A percentile compares a stretch with the other conserved stretches of the same genome.
phyloP scores from a whole-genome alignment of 1,140 invertebrate genomes.

The Lethrus apterus region DNA sequence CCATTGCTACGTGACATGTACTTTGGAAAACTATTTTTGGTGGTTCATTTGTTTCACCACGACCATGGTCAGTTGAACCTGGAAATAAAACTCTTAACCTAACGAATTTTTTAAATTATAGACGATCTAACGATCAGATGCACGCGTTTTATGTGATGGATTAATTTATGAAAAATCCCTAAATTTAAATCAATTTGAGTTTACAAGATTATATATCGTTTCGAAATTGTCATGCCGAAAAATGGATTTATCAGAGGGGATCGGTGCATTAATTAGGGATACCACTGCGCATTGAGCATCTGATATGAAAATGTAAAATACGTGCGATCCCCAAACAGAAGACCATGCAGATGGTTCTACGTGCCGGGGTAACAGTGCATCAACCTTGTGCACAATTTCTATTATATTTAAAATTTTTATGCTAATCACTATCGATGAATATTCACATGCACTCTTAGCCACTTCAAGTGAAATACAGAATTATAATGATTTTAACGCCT shows the following conservation, averaged over 20 bases:
- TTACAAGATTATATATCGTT: no score
- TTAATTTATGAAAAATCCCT: not conserved
- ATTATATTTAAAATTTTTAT: slow-evolving; percentile 12
- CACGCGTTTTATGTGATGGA: no score
- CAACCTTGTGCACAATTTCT: slow-evolving; percentile 29
- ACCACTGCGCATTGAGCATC: slow-evolving; percentile 16
- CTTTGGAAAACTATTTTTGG: slow-evolving; percentile 51
- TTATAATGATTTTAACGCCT: no score
- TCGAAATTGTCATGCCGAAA: slow-evolving; percentile 13
- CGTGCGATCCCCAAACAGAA: slow-evolving; percentile 29
- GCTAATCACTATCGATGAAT: slow-evolving; percentile 9
- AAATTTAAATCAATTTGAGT: not conserved
- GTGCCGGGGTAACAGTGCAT: slow-evolving; percentile 29
- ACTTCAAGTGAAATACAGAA: no score
- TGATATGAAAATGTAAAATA: slow-evolving; percentile 21
- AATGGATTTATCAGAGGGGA: slow-evolving; percentile 8
- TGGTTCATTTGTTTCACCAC: slow-evolving; percentile 26
- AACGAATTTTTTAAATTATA: no score
- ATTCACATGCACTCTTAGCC: slow-evolving; percentile 20
- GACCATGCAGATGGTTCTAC: slow-evolving; percentile 31
- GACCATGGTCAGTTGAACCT: slow-evolving; percentile 28
- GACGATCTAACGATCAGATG: no score
- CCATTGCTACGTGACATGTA: slow-evolving; percentile 68
- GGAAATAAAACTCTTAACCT: slow-evolving; percentile 15
- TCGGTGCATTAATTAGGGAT: slow-evolving; percentile 10